Evolutionary conservation across 2,888 invertebrate genomes (phyloP), one percentile per base, ranked within the genome.

Genomic region (Rhagonycha lutea): DNA sequence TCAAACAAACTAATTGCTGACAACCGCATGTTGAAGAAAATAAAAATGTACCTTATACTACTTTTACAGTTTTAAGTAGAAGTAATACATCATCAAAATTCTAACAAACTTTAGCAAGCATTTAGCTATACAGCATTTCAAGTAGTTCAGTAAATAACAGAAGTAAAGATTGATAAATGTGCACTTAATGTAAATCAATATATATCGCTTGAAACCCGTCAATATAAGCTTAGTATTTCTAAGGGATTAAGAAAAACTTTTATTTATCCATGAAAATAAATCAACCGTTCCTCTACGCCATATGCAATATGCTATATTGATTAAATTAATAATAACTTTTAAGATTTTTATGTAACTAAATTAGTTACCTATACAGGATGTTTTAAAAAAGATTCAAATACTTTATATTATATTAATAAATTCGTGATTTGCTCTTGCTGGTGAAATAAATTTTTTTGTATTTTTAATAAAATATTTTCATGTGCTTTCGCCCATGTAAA

Each of bases 111-210:
- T 47, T 47, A 47, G 47, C 47, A n/a, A 47, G 47, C 47, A 47
- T 47, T 47, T 47, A 47, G 47, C 47, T 47, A 47, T 47, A 47
- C 47, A 47, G 47, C 47, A 47, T 47, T 47, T 47, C 47, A 47
- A 47, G 47, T 47, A 47, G 47, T 47, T 47, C 47, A 47, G 47
- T 47, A 47, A 47, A 47, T 65, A 65, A 65, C 63, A 65, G 63
- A 65, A 65, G 63, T 65, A 65, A 24, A 65, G 23, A 24, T 65
- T 65, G 63, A 65, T 65, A 65, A 65, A 65, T 65, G 63, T 23
- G 63, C 63, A 65, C 63, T 65, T 65, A 14, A 65, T 24, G 26
- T 14, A 65, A 65, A 65, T 65, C 63, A 65, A 65, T 65, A 65
- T 65, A 65, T 62, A 62, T 65, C 23, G 63, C 63, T 65, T 65